phyloP scores from a whole-genome alignment of 1,140 invertebrate genomes.

The Rhyacophila brunnea region DNA sequence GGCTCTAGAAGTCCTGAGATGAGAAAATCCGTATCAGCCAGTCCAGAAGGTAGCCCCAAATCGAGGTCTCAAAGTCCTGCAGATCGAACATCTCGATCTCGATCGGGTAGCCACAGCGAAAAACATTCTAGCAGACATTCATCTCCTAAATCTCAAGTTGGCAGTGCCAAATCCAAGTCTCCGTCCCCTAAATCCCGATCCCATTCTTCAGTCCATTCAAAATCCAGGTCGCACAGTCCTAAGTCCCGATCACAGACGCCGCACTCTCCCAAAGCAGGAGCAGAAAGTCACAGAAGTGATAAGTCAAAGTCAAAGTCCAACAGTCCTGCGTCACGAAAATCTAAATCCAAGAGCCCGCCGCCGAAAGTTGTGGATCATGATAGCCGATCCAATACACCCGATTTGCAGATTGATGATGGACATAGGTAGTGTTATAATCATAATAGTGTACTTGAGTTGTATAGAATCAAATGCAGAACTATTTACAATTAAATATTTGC shows the following conservation, averaged over 20 bases:
- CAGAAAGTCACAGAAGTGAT: background rate
- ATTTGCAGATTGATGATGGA: constrained; percentile 57
- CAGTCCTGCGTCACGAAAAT: constrained; percentile 40
- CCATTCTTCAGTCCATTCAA: constrained; percentile 38
- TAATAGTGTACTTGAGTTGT: no score
- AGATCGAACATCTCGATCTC: constrained; percentile 42
- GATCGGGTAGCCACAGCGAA: constrained; percentile 44
- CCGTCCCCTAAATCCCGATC: constrained; percentile 40
- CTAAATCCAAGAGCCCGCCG: constrained; percentile 40
- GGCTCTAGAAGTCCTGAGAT: constrained; percentile 38
- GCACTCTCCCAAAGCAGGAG: background rate
- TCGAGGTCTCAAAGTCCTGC: constrained; percentile 38
- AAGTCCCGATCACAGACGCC: constrained; percentile 41
- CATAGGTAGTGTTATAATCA: constrained; percentile 22
- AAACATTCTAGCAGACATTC: constrained; percentile 26
- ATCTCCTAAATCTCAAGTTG: constrained; percentile 6
- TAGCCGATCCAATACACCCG: constrained; percentile 57
- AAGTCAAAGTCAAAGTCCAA: constrained; percentile 28
- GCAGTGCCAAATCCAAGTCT: constrained; percentile 8
- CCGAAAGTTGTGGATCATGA: constrained; percentile 39
- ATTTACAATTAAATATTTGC: no score
- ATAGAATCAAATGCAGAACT: no score
- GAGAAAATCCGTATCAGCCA: background rate
- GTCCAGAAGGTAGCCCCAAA: constrained; percentile 40
- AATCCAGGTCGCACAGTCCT: constrained; percentile 42